Base-by-base conservation (phyloP, 1,140 invertebrate genomes). In the Drosophila tsacasi region DNA sequence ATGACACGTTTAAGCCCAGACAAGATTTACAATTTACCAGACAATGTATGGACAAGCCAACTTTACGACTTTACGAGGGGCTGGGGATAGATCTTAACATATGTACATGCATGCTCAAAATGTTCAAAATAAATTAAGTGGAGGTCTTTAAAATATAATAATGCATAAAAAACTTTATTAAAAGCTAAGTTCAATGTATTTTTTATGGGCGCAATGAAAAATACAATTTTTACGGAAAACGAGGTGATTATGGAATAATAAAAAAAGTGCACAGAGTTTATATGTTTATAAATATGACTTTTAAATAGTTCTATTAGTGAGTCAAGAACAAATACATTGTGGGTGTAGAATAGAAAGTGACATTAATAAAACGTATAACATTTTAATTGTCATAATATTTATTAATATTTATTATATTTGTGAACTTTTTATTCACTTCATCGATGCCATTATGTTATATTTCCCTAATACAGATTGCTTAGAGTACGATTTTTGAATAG, bases 21-120 rank as follows among this genome's bases (percentile, higher is more conserved):
- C 54, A 61, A 40, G 71, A 74, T 74, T 74, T 74, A 61, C 71
- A 27, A 71, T 71, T 68, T 71, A 68, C 49, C 66, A 68, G 64
- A 68, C 67, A 71, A 57, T 57, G 67, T 71, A 71, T 30, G 13
- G 49, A 68, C 67, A 68, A 35, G 30, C 32, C 21, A 35, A 46
- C 50, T 71, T 71, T 71, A 71, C 40, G 67, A 68, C 30, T 30
- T 63, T 64, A 5, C 25, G 12, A 6, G 23, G 12, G 30, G 23
- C 0, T 47, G 13, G 17, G 19, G 0, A 30, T 64, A 19, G 19
- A 13, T 35, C 47, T 47, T 13, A 46, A 3, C 13, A 30, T 17
- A n/a, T n/a, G n/a, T n/a, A 27, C 0, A 46, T 27, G 17, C n/a
- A 52, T 19, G 10, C 23, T 30, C 5, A 19, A 15, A 39, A 19